Conservation (phyloP, 2,888 invertebrate genomes). For the Anthoptus insignis region DNA sequence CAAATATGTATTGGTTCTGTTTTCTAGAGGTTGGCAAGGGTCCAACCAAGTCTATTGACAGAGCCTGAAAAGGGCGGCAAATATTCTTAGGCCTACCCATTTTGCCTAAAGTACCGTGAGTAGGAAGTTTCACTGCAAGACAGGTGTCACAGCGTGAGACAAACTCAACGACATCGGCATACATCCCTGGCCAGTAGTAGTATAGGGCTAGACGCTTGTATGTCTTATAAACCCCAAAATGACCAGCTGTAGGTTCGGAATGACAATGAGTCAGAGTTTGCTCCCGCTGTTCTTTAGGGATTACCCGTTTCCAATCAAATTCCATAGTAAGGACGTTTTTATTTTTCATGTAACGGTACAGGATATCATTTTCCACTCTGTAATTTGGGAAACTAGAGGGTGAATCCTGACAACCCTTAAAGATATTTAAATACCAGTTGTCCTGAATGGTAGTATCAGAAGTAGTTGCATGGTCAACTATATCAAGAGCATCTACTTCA, state of each 20-base stretch:
- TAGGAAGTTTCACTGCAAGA: slow-evolving; percentile 24
- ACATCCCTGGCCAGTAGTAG: slow-evolving; percentile 9
- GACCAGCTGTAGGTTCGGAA: too few relatives aligned
- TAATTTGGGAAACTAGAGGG: slow-evolving; percentile 5
- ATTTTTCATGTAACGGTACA: slow-evolving; percentile 2
- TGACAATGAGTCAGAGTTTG: too few relatives aligned
- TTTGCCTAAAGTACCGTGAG: neutral
- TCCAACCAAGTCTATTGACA: neutral
- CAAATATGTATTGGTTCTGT: neutral
- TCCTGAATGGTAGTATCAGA: too few relatives aligned
- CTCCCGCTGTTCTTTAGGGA: too few relatives aligned
- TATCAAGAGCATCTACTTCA: too few relatives aligned
- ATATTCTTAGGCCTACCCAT: slow-evolving; percentile 41
- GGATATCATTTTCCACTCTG: neutral
- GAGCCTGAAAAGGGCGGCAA: slow-evolving; percentile 30
- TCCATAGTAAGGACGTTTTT: too few relatives aligned
- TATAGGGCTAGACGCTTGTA: neutral
- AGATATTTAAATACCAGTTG: too few relatives aligned
- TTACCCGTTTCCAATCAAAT: slow-evolving; percentile 13
- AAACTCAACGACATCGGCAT: slow-evolving; percentile 18
- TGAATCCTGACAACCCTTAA: too few relatives aligned
- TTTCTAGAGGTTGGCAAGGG: neutral
- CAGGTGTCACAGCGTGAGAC: slow-evolving; percentile 25
- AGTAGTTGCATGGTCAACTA: too few relatives aligned
- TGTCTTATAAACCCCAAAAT: neutral